Base-by-base conservation (phyloP, 2,888 invertebrate species). In the Fragum sueziense region DNA sequence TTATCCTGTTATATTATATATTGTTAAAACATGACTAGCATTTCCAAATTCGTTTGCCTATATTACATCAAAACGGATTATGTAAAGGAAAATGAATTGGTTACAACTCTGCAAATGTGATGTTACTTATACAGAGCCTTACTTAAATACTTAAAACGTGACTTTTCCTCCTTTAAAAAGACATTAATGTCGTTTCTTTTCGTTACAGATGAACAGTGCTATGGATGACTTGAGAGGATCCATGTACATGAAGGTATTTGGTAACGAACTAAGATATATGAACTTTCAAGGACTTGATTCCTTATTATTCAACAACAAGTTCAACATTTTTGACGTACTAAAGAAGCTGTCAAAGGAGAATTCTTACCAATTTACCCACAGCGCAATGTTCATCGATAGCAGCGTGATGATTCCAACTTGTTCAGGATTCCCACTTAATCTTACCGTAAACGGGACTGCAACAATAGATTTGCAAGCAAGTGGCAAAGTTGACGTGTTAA, bases 371-470 rank as follows among this genome's bases (percentile, higher is more conserved):
- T 87, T 85, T 74, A 88, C 85, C 34, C 97, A 97, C 93, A 96
- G 97, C 1, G 95, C 96, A 0, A 95, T 97, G 91, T 96, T 98
- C 92, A 94, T 98, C 77, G 98, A 99, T 93, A 96, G 96, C 7
- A 96, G 96, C 25, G 96, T 97, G 92, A 96, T 96, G 4, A 95
- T 98, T 0, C 97, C 98, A 0, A 96, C 97, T 34, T 95, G 96
- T 1, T 95, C 96, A 51, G 98, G 99, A 20, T 93, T 98, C 25
- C 98, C 98, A 0, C 94, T 98, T 80, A 96, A 96, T 72, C 95
- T 98, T 90, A 96, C 96, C 89, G 95, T 97, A 0, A 96, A 97
- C 92, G 98, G 97, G 6, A 97, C 97, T 1, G 96, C 97, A 25
- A 96, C 97, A 31, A 95, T 97, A 47, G 97, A 97, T 91, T 94